Evolutionary conservation across 2,113 vertebrate species (phyloP).

Genomic region (Puffinus mauretanicus): DNA sequence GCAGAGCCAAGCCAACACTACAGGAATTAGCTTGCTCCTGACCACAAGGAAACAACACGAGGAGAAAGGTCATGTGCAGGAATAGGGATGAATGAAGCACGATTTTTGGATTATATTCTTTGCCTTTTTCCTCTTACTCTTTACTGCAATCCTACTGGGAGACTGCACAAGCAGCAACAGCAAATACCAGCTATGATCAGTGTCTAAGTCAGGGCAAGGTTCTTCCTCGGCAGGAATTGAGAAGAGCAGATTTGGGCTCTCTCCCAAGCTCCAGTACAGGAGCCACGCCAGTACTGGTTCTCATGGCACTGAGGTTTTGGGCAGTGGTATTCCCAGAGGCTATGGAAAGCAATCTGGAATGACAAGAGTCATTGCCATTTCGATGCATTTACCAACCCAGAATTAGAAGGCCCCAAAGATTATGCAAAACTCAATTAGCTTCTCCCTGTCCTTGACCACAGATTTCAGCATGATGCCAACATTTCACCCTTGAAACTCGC

Average conservation of each 20-base stretch:
- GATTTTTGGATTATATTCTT: not conserved
- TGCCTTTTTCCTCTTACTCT: not conserved
- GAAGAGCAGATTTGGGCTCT: not conserved
- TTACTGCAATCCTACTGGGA: not conserved
- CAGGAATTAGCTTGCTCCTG: not conserved
- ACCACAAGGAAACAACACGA: not conserved
- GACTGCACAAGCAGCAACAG: not conserved
- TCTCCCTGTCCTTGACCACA: not conserved
- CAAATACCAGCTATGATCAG: not conserved
- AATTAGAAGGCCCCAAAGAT: not conserved
- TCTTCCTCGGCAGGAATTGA: not conserved
- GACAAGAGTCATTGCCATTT: not conserved
- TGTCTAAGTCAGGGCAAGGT: not conserved
- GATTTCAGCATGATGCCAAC: not conserved
- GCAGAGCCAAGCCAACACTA: not conserved
- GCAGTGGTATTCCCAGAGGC: not conserved
- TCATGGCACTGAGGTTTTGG: not conserved
- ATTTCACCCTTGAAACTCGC: not conserved
- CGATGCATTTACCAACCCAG: not conserved
- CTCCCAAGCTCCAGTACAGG: not conserved
- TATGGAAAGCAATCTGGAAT: not conserved
- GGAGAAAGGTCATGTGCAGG: not conserved
- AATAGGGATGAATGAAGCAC: not conserved
- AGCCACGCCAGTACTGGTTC: rapidly evolving
- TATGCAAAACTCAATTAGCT: not conserved